Base-by-base conservation (phyloP, 2,797 vertebrate species). In the Nannoperca obscura region DNA sequence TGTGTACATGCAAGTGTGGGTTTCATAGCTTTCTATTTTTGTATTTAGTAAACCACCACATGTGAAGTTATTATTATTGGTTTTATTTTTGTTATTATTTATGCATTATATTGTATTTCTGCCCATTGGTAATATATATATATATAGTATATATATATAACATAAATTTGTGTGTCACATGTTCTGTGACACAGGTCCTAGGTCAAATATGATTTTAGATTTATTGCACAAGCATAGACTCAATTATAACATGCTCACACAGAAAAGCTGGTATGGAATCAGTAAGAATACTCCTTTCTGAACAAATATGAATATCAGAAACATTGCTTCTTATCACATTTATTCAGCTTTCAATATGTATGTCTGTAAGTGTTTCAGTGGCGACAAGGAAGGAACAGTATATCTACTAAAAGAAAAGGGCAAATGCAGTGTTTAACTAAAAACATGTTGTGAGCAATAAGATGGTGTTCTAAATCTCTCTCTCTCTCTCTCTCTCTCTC, bases 361-460 rank as follows among this genome's bases (percentile, higher is more conserved):
- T 60, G 53, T 36, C 17, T 34, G 15, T 46, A 19, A 24, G 59
- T 60, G 32, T 36, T 61, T 8, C 19, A n/a, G 13, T 32, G 19
- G 24, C 15, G 5, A 74, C 17, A 27, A 46, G 36, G 19, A 30
- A 65, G 36, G 17, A 55, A 44, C 32, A 15, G 46, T 22, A 8
- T 50, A 32, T 52, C 5, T 34, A 42, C 47, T 34, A 42, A 47
- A 54, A 71, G 8, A 53, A 24, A 62, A 5, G 52, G 13, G 46
- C 5, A 52, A 65, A 69, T 60, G 22, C 24, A 64, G n/a, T 49
- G 59, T 75, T 74, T 63, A 80, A 60, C 30, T 15, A 49, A 57
- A 76, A 42, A 59, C n/a, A 34, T 40, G 49, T 22, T 47, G 55
- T 17, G 44, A 67, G 40, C 47, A 63, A 50, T 17, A 47, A 49